Evolutionary conservation across 2,113 vertebrate species (phyloP).

Genomic region (Cyphomyrus discorhynchus): DNA sequence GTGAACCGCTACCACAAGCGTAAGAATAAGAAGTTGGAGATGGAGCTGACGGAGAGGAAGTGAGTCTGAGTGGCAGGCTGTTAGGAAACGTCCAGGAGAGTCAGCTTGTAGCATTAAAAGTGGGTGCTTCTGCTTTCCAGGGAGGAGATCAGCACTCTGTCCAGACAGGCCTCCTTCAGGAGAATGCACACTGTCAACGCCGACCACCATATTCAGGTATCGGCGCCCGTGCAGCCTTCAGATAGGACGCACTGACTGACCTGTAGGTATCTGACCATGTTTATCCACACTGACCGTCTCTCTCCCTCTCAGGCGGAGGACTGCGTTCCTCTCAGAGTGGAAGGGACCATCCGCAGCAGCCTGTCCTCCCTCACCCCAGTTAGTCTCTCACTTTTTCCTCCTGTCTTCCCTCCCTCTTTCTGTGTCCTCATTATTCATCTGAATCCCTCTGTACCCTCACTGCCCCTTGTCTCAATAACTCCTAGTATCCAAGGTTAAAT

Average conservation of each 20-base stretch:
- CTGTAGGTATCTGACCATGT: neutral
- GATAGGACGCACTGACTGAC: neutral
- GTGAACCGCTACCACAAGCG: conserved; percentile 77
- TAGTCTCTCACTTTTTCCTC: conserved; percentile 29
- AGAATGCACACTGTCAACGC: conserved; percentile 70
- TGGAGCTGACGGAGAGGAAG: conserved; percentile 74
- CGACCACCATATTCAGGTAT: conserved; percentile 67
- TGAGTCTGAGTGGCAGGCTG: conserved; percentile 45
- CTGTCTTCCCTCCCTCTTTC: conserved; percentile 21
- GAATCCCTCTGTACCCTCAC: neutral
- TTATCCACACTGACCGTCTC: neutral
- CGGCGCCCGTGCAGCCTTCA: neutral
- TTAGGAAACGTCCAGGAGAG: neutral
- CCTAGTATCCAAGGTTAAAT: neutral
- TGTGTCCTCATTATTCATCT: conserved; percentile 21
- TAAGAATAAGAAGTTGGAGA: conserved; percentile 72
- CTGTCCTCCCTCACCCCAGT: conserved; percentile 78
- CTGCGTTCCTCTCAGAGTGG: conserved; percentile 64
- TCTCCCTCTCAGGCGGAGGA: conserved; percentile 61
- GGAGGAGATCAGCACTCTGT: conserved; percentile 76
- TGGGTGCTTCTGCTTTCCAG: conserved; percentile 44
- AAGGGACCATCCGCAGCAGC: conserved; percentile 74
- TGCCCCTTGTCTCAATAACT: neutral
- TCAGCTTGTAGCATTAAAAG: neutral
- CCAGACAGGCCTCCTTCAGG: conserved; percentile 78